A percentile compares a stretch with the other conserved stretches of the same genome.
These are phyloP conservation scores for Chlorodrepanis virens DNA, from an alignment of 2,113 vertebrate genomes.

Conservation along the genomic window DNA sequence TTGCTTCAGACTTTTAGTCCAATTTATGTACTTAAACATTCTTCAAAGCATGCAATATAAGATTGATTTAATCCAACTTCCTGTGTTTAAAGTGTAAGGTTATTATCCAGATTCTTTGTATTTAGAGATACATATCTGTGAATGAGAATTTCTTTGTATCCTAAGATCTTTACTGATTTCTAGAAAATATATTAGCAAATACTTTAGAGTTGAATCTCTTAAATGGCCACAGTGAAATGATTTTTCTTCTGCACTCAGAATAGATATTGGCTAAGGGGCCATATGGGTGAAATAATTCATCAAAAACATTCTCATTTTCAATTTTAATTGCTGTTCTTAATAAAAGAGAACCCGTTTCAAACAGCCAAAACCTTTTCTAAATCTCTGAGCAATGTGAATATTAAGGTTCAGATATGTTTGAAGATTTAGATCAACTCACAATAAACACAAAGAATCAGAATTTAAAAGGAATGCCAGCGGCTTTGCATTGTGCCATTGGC, in stretches of 20 bases:
- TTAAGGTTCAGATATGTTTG: background rate
- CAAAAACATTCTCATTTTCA: background rate
- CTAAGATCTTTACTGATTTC: background rate
- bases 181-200: background rate
- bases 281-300: background rate
- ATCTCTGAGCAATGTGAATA: background rate
- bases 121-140: background rate
- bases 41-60: background rate
- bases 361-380: background rate
- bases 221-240: background rate
- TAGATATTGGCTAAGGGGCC: background rate
- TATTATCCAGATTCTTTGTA: background rate
- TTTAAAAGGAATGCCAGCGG: background rate
- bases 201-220: background rate
- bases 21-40: background rate
- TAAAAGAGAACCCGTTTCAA: background rate
- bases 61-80: background rate
- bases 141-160: background rate
- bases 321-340: background rate
- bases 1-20: background rate
- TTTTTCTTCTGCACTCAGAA: background rate
- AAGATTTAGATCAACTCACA: background rate
- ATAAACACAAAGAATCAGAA: background rate
- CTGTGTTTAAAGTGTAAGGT: background rate
- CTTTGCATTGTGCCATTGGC: background rate